Base-by-base conservation (phyloP, 2,797 vertebrate species). In the Bovichtus diacanthus region DNA sequence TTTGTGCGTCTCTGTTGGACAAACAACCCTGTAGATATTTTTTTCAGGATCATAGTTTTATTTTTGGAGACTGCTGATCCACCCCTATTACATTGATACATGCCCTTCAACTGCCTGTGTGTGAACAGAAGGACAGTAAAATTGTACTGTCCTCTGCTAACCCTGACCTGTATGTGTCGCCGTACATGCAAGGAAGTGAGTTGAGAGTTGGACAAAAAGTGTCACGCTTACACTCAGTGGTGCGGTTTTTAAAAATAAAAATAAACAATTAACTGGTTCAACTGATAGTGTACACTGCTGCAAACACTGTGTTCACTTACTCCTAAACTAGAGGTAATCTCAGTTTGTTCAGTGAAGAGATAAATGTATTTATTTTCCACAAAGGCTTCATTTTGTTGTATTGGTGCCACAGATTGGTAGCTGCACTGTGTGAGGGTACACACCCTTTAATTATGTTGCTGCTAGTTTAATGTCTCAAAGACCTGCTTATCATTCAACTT, bases 401-500 rank as follows among this genome's bases (percentile, higher is more conserved):
- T 82, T 89, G 79, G 82, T 95, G 65, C 53, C 92, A 84, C 89
- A 90, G 67, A 86, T 88, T 82, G 91, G 84, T 92, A 87, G 87
- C 86, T 92, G 93, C 93, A 92, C 91, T 92, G 92, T 94, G 85
- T 93, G 85, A 88, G 90, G 85, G 76, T 81, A 59, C 36, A 64
- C 11, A 1, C 71, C 80, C 78, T 85, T 78, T 0, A 73, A 53
- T 78, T 84, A 59, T 71, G 74, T 91, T 90, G 89, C 88, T 94
- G 93, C 91, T 94, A 79, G 67, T 80, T 82, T 36, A 90, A 89
- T 93, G 85, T 94, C 92, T 94, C 82, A 87, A 85, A 91, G 80
- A 94, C 93, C 95, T 95, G 94, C 94, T 96, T 90, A 64, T 89
- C 41, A 91, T 93, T 91, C 81, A 92, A 93, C 84, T 80, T 91